phyloP scores from a whole-genome alignment of 2,797 vertebrate genomes.

The Monodelphis domestica region DNA sequence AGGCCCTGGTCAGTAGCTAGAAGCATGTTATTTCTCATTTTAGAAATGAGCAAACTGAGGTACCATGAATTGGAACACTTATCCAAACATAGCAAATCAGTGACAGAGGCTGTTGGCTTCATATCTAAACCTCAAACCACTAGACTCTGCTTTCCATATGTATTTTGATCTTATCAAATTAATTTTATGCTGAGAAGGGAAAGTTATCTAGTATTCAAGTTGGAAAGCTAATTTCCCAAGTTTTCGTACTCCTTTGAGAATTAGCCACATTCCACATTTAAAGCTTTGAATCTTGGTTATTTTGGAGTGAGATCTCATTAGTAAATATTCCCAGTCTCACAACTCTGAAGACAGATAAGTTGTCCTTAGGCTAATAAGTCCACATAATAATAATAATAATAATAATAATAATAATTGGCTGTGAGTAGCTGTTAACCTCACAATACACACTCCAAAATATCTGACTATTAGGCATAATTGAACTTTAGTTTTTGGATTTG shows the following conservation, averaged over 20 bases:
- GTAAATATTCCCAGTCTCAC: slow-evolving; percentile 38
- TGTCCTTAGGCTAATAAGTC: slow-evolving; percentile 1
- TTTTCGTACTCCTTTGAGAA: slow-evolving; percentile 45
- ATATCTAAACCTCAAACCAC: slow-evolving; percentile 46
- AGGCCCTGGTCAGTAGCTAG: background rate
- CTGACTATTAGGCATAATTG: slow-evolving; percentile 34
- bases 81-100: slow-evolving; percentile 43
- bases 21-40: slow-evolving; percentile 51
- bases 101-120: slow-evolving; percentile 39
- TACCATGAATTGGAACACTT: slow-evolving; percentile 48
- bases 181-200: slow-evolving; percentile 55
- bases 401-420: no score
- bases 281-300: slow-evolving; percentile 26
- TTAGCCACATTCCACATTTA: slow-evolving; percentile 49
- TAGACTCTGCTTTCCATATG: slow-evolving; percentile 63
- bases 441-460: slow-evolving; percentile 35
- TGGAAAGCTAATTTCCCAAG: slow-evolving; percentile 59
- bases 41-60: slow-evolving; percentile 59
- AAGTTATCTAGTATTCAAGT: slow-evolving; percentile 53
- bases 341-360: background rate
- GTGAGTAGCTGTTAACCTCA: slow-evolving; percentile 49
- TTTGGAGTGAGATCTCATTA: slow-evolving; percentile 46
- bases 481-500: slow-evolving; percentile 3
- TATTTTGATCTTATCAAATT: slow-evolving; percentile 68
- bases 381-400: background rate